Evolutionary conservation across 2,797 vertebrate species (phyloP).

Genomic region (Champsocephalus esox): DNA sequence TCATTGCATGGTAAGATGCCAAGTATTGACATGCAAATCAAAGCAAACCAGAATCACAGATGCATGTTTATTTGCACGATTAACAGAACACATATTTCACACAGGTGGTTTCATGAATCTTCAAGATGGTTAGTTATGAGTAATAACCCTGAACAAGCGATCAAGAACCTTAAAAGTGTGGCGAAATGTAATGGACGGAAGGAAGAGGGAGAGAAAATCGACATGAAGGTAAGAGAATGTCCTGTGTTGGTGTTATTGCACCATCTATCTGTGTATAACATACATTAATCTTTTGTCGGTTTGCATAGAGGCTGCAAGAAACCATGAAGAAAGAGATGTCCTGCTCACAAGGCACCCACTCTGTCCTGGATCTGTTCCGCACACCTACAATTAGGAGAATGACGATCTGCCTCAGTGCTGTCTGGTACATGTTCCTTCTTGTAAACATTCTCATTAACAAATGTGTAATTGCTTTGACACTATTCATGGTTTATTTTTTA

Average conservation of each 20-base stretch:
- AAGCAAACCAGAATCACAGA: not conserved
- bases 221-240: constrained; percentile 71
- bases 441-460: constrained; percentile 1
- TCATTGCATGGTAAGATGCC: constrained; percentile 83
- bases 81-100: not conserved
- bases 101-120: constrained; percentile 91
- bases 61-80: not conserved
- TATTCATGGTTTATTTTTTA: not conserved
- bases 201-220: constrained; percentile 82
- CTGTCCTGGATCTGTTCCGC: constrained; percentile 85
- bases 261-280: not conserved
- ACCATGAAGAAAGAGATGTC: constrained; percentile 88
- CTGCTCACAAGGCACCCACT: constrained; percentile 69
- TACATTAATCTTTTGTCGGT: not conserved
- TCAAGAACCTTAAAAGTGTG: constrained; percentile 84
- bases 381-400: constrained; percentile 85
- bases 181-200: constrained; percentile 82
- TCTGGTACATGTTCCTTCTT: constrained; percentile 82
- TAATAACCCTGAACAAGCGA: constrained; percentile 80
- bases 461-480: not conserved
- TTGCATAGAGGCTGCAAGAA: constrained; percentile 82
- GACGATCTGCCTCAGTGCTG: constrained; percentile 83
- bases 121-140: constrained; percentile 89
- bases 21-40: not conserved
- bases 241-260: not conserved